Evolutionary conservation across 2,113 vertebrate genomes (phyloP), one percentile per base, ranked within the genome.

Genomic region (Epinephelus cyanopodus): DNA sequence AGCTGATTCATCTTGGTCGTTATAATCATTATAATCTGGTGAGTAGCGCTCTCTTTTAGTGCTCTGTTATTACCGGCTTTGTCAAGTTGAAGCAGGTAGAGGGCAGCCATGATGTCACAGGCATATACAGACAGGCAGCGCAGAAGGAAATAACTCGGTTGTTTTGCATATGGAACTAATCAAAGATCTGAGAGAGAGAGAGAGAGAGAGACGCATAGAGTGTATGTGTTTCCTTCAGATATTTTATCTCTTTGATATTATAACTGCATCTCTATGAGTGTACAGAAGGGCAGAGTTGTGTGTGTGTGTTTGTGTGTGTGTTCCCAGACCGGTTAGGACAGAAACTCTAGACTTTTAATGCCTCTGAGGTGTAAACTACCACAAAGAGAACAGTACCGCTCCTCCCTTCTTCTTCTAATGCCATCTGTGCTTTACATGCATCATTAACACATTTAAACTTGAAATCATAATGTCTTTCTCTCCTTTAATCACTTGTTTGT

Each of bases 1-100:
- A 74, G 39, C 48, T 68, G 74, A 91, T 61, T 85, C 73, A 83
- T 72, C 29, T 7, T 25, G 37, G 61, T 63, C 3, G 1, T 6
- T 68, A 39, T 80, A 91, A 87, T 91, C 60, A 82, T 89, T 87
- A 75, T 87, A 77, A 79, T 87, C 57, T 50, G 45, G 64, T 74
- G 65, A 69, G 88, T 80, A 79, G 67, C 4, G 5, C 76, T 72
- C 33, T 21, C 75, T 64, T 77, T 74, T 27, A 67, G 52, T 18
- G 42, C 78, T 77, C 61, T 89, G 87, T 86, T 58, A 92, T 92
- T 90, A 87, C 60, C 6, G 50, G 83, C 77, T 90, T 88, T 78
- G 56, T 91, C 83, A 87, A 77, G 93, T 91, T 25, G 52, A 83
- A 72, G 87, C 92, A 92, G 79, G 92, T 83, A 71, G 45, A 54